Percentiles rank a stretch among this genome's conserved stretches.
Evolutionary conservation across 53 echinoderm and acorn worm genomes (phyloP).

Genomic region (Astropecten irregularis): DNA sequence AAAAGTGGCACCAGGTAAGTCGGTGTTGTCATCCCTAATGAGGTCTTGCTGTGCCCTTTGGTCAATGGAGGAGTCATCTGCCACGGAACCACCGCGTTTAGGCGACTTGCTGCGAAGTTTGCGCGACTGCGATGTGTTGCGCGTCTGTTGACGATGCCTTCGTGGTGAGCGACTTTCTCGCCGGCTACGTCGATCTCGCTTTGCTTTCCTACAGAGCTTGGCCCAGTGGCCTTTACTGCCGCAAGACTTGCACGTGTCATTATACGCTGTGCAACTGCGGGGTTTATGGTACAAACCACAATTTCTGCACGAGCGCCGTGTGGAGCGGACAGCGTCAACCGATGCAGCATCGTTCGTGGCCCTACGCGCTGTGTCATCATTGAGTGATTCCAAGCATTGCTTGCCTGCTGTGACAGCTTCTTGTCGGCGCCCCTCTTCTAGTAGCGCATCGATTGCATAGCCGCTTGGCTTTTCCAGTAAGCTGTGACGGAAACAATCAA

Average conservation of each 20-base stretch:
- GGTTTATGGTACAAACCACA: slow-evolving; percentile 51
- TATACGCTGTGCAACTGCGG: slow-evolving; percentile 64
- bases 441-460: slow-evolving; percentile 8
- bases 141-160: not conserved
- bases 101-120: no score
- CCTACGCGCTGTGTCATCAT: not conserved
- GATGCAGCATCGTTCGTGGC: not conserved
- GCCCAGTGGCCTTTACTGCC: slow-evolving; percentile 66
- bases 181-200: not conserved
- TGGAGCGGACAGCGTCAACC: not conserved
- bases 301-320: slow-evolving; percentile 14
- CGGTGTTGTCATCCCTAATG: not conserved
- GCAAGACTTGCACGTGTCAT: slow-evolving; percentile 63
- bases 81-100: not conserved
- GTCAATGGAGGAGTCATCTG: not conserved
- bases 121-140: not conserved
- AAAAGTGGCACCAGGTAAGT: no score
- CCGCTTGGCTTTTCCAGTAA: slow-evolving; percentile 46
- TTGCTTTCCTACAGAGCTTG: slow-evolving; percentile 49
- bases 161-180: not conserved
- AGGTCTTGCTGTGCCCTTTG: not conserved
- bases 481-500: slow-evolving; percentile 35
- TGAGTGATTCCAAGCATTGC: slow-evolving; percentile 9
- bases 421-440: slow-evolving; percentile 41
- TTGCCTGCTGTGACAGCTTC: slow-evolving; percentile 58